These are phyloP conservation scores for Bombylius major DNA, from an alignment of 2,888 invertebrate genomes.

Conservation along the genomic window DNA sequence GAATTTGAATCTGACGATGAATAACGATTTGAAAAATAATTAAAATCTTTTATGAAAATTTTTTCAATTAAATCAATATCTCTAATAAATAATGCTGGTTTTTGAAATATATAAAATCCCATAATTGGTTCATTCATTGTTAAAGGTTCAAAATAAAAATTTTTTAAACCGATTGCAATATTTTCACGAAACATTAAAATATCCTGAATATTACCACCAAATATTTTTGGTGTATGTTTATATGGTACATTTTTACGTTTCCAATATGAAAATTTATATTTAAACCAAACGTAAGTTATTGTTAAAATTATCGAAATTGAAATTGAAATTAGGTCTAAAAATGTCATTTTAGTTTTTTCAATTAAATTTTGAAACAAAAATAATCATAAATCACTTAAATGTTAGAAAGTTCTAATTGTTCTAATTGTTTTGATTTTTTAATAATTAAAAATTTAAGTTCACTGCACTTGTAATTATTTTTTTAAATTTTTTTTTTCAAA, in stretches of 20 bases:
- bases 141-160: constrained; percentile 27
- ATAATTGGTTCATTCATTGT: constrained; percentile 24
- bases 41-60: constrained; percentile 38
- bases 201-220: constrained; percentile 36
- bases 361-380: no score
- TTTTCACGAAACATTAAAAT: constrained; percentile 24
- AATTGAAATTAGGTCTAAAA: no score
- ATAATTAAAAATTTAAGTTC: no score
- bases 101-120: constrained; percentile 35
- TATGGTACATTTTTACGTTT: constrained; percentile 30
- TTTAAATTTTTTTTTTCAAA: no score
- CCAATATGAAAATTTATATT: constrained; percentile 17
- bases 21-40: constrained; percentile 32
- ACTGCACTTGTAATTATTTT: no score
- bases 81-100: constrained; percentile 35
- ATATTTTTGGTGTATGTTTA: constrained; percentile 25
- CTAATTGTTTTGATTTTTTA: no score
- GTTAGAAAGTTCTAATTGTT: no score
- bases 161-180: constrained; percentile 28
- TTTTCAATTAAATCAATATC: constrained; percentile 38
- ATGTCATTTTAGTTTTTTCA: no score
- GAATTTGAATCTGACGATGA: no score
- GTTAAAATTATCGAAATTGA: no score
- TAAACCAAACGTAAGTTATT: no score
- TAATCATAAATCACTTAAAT: no score